phyloP scores from a whole-genome alignment of 1,140 invertebrate species.

The Drosophila pectinifera region DNA sequence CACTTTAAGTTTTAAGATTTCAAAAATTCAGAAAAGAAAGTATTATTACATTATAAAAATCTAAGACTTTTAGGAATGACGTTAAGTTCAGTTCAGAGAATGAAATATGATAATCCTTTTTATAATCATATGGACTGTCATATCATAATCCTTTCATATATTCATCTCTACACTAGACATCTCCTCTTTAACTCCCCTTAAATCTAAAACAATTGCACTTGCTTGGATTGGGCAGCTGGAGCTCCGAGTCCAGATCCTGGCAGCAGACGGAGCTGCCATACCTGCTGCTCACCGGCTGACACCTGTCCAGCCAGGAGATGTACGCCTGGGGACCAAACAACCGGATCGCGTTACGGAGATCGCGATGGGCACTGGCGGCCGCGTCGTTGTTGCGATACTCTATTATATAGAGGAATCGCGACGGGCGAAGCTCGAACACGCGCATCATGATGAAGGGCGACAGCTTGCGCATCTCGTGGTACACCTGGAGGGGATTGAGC shows the following conservation, averaged over 20 bases:
- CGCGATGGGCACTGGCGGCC: slow-evolving; percentile 35
- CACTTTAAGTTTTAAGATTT: not conserved
- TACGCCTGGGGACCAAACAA: slow-evolving; percentile 27
- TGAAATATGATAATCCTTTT: too few species aligned
- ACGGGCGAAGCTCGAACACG: slow-evolving; percentile 15
- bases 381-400: slow-evolving; percentile 48
- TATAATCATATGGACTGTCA: not conserved
- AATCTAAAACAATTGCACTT: slow-evolving; percentile 27
- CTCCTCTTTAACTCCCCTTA: not conserved
- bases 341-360: slow-evolving; percentile 2
- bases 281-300: not conserved
- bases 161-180: not conserved
- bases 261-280: slow-evolving; percentile 20
- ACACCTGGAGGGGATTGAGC: slow-evolving; percentile 40
- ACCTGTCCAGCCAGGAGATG: slow-evolving; percentile 39
- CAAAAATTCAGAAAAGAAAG: not conserved
- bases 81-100: too few species aligned
- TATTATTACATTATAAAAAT: too few species aligned
- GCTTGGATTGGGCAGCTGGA: too few species aligned
- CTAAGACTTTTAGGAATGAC: too few species aligned
- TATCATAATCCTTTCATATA: too few species aligned
- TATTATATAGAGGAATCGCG: slow-evolving; percentile 28
- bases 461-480: slow-evolving; percentile 37
- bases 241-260: slow-evolving; percentile 4
- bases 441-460: slow-evolving; percentile 23